Conservation (phyloP, 2,797 vertebrate species). For the Botia almorhae region DNA sequence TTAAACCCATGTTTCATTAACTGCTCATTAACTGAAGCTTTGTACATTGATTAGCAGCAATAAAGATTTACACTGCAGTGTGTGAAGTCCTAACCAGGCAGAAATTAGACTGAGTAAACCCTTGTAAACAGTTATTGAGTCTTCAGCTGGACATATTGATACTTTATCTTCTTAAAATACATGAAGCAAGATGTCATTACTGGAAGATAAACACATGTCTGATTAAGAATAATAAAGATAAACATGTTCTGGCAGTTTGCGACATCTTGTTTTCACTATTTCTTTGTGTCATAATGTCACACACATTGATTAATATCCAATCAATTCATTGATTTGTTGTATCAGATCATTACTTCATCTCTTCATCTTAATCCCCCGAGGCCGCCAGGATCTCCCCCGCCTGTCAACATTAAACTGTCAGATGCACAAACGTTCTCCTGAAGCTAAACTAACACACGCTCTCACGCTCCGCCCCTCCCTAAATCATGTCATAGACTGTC, state of each 20-base stretch:
- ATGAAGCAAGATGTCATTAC: not conserved
- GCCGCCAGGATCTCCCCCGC: slow-evolving; percentile 38
- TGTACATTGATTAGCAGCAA: slow-evolving; percentile 3
- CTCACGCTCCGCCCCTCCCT: slow-evolving; percentile 33
- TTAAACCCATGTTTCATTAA: slow-evolving; percentile 2
- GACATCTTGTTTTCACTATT: not conserved
- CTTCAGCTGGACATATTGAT: slow-evolving; percentile 16
- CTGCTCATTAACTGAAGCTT: slow-evolving; percentile 3
- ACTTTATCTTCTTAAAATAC: not conserved
- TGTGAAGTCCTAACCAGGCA: slow-evolving; percentile 23
- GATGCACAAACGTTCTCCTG: slow-evolving; percentile 18
- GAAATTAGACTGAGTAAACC: slow-evolving; percentile 24
- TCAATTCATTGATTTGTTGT: not conserved
- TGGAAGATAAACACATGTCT: not conserved
- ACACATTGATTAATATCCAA: slow-evolving; percentile 2
- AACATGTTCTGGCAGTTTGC: not conserved
- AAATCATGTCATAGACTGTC: slow-evolving; percentile 47
- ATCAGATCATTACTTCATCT: not conserved
- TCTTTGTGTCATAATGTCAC: not conserved
- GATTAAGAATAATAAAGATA: not conserved
- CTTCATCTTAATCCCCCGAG: slow-evolving; percentile 27
- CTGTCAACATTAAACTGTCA: slow-evolving; percentile 23
- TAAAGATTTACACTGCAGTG: slow-evolving; percentile 25
- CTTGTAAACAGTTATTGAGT: slow-evolving; percentile 32
- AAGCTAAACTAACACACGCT: slow-evolving; percentile 35